phyloP scores from a whole-genome alignment of 1,140 invertebrate genomes.

The Vanessa tameamea region DNA sequence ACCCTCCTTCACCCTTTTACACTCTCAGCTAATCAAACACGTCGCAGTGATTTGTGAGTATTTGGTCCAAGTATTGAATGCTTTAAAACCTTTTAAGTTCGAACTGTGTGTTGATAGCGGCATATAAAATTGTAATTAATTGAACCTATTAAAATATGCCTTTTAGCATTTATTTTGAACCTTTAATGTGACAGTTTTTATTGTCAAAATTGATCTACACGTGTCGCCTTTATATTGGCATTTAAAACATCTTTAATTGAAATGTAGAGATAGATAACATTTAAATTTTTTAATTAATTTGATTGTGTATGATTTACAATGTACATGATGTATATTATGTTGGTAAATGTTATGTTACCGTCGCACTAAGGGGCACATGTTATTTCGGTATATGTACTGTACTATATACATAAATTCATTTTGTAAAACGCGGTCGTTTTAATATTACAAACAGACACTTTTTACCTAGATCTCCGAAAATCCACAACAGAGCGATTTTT shows the following conservation, averaged over 20 bases:
- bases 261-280: neutral
- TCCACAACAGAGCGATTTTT: too few relatives aligned
- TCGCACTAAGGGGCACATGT: too few relatives aligned
- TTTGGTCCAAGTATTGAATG: constrained; percentile 65
- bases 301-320: too few relatives aligned
- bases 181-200: constrained; percentile 26
- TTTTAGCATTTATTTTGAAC: constrained; percentile 32
- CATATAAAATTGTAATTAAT: constrained; percentile 74
- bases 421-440: too few relatives aligned
- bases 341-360: too few relatives aligned
- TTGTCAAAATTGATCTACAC: constrained; percentile 21
- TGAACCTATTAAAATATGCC: constrained; percentile 49
- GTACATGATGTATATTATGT: too few relatives aligned
- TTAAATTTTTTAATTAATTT: too few relatives aligned
- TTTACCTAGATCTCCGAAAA: too few relatives aligned
- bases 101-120: constrained; percentile 51
- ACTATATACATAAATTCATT: too few relatives aligned
- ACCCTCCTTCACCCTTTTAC: constrained; percentile 4
- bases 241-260: neutral
- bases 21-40: constrained; percentile 23
- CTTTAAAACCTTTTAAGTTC: constrained; percentile 74
- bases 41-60: constrained; percentile 65
- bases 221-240: constrained; percentile 9
- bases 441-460: too few relatives aligned
- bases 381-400: too few relatives aligned